Base-by-base conservation (phyloP, 2,888 invertebrate genomes). In the Seira sanloemensis region DNA sequence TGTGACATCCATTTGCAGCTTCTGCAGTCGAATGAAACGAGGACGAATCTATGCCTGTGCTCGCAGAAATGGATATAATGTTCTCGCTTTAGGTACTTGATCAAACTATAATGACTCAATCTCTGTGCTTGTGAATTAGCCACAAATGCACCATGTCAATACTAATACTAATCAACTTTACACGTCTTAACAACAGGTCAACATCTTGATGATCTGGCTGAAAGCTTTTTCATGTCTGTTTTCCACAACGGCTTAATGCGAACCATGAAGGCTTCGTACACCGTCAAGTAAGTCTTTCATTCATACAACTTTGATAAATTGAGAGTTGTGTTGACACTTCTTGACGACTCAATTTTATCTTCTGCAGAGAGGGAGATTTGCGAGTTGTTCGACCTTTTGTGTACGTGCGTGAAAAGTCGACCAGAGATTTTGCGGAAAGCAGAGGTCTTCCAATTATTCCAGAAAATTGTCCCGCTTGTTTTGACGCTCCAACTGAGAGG, bases 321-420 rank as follows among this genome's bases (percentile, higher is more conserved):
- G 12, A 1, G 0, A 27, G 19, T 73, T n/a, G 25, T 62, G 4
- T 12, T 25, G 1, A 12, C n/a, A 19, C n/a, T n/a, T n/a, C n/a
- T n/a, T n/a, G n/a, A n/a, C n/a, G n/a, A 7, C 12, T 37, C 37
- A 37, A 37, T 37, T 37, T 19, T 66, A 26, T 23, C 37, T 26
- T 74, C 67, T 74, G 1, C 92, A 96, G 96, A 89, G 95, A 96
- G 83, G 94, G 95, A 87, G 94, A 96, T 90, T 91, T 97, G 73
- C 93, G 97, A 85, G 95, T 97, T 24, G 95, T 97, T 85, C 93
- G 97, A 72, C 97, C 97, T 19, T 95, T 97, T 90, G 95, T 97
- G 12, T 96, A 96, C 92, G 96, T 97, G 12, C 93, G 97, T 54
- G 96, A 96, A 90, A 94, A 94, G 85, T 93, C 94, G 2, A 91